These are phyloP conservation scores for Dryobotodes eremita DNA, from an alignment of 2,888 invertebrate genomes.

Conservation along the genomic window DNA sequence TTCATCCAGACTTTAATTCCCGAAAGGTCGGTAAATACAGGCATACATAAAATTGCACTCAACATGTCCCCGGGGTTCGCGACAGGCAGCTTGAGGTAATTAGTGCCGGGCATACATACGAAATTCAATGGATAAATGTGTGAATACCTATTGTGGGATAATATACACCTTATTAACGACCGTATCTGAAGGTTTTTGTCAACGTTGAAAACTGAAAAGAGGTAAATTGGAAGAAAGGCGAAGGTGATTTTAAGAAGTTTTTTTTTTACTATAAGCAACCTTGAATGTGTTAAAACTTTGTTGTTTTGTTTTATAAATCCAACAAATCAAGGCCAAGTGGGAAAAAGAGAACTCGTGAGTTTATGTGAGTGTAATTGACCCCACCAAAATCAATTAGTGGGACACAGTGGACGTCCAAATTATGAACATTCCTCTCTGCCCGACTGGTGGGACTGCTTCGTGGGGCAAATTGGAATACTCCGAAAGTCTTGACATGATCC, in stretches of 20 bases:
- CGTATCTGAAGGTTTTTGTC: neutral
- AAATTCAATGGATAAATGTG: neutral
- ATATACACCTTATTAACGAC: neutral
- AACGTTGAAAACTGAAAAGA: neutral
- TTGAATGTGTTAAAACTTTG: too few species aligned
- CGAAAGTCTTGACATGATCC: neutral
- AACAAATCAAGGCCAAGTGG: neutral
- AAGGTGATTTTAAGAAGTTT: neutral
- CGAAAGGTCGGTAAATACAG: slow-evolving; percentile 18
- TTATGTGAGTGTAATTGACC: neutral
- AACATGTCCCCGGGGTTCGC: slow-evolving; percentile 1
- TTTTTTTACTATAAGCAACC: too few species aligned
- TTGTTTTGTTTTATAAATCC: too few species aligned
- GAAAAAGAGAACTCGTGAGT: neutral
- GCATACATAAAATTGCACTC: slow-evolving; percentile 50
- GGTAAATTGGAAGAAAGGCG: neutral
- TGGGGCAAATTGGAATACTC: neutral
- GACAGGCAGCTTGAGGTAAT: slow-evolving; percentile 28
- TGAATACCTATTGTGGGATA: neutral
- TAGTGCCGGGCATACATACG: slow-evolving; percentile 13
- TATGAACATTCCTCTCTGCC: neutral
- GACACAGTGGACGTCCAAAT: neutral
- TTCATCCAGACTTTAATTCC: slow-evolving; percentile 30
- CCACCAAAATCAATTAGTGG: neutral
- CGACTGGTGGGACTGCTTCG: neutral